phyloP scores from a whole-genome alignment of 2,113 vertebrate species.

The Morone chrysops region DNA sequence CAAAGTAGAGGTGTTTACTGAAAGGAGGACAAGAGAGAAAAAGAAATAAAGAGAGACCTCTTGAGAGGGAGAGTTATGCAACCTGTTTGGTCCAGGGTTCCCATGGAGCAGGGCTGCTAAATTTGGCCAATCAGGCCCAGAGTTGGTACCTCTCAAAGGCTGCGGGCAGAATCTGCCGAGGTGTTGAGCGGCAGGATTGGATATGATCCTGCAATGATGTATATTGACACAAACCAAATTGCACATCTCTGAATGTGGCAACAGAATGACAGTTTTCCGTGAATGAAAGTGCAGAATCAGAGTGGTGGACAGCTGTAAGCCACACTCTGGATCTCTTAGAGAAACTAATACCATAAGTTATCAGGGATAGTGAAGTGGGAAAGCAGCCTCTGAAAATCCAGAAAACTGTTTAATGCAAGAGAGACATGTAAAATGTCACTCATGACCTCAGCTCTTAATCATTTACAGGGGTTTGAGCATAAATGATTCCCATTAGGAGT shows the following conservation, averaged over 20 bases:
- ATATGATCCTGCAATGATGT: conserved; percentile 39
- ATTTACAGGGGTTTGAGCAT: conserved; percentile 52
- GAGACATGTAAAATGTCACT: conserved; percentile 55
- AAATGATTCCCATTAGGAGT: conserved; percentile 57
- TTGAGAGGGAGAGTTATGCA: conserved; percentile 79
- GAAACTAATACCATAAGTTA: conserved; percentile 23
- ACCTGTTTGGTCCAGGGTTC: conserved; percentile 63
- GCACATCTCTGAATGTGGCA: conserved; percentile 47
- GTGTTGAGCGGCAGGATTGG: conserved; percentile 37
- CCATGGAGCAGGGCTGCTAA: conserved; percentile 34
- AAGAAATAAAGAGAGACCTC: conserved; percentile 62
- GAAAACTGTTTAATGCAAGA: conserved; percentile 9
- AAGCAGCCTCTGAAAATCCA: conserved; percentile 10
- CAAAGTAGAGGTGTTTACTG: conserved; percentile 84
- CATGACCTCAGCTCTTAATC: conserved; percentile 66
- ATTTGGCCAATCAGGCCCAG: conserved; percentile 38
- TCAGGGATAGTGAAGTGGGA: conserved; percentile 14
- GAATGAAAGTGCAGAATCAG: conserved; percentile 34
- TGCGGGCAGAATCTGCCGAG: conserved; percentile 41
- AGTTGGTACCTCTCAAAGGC: conserved; percentile 30
- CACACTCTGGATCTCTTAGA: conserved; percentile 6
- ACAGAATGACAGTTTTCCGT: conserved; percentile 30
- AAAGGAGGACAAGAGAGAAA: conserved; percentile 73
- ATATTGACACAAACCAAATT: conserved; percentile 52
- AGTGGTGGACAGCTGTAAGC: conserved; percentile 19